Conservation (phyloP, 2,888 invertebrate genomes). For the Lymantria monacha region DNA sequence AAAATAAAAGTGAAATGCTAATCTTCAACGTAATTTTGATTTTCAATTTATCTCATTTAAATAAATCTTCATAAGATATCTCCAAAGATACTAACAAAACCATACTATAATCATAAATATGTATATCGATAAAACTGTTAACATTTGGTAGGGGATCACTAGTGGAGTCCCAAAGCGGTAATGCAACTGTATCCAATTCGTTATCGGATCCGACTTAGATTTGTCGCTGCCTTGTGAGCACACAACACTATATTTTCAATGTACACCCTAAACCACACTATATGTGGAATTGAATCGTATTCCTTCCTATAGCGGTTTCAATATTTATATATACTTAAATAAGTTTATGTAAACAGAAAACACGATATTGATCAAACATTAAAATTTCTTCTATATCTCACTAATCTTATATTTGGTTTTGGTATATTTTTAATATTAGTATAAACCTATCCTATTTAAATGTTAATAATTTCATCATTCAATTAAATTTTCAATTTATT, state of each 20-base stretch:
- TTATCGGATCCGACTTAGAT: constrained; percentile 65
- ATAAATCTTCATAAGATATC: not conserved
- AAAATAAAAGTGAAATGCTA: too few relatives aligned
- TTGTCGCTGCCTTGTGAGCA: constrained; percentile 58
- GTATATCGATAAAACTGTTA: constrained; percentile 34
- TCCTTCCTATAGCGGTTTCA: not conserved
- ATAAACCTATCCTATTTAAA: too few relatives aligned
- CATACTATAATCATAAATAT: constrained; percentile 28
- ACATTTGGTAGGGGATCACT: constrained; percentile 36
- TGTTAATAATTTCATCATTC: too few relatives aligned
- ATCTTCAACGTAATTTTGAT: too few relatives aligned
- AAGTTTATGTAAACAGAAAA: too few relatives aligned
- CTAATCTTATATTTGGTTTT: too few relatives aligned
- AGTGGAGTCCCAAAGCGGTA: constrained; percentile 44
- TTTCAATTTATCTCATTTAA: not conserved
- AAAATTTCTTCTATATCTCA: too few relatives aligned
- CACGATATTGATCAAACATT: too few relatives aligned
- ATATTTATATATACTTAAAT: constrained; percentile 13
- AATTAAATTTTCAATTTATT: too few relatives aligned
- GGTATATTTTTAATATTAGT: too few relatives aligned
- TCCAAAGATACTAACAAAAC: constrained; percentile 10
- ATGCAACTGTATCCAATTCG: constrained; percentile 71
- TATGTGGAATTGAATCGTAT: constrained; percentile 32
- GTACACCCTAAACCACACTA: constrained; percentile 30
- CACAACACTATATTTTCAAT: constrained; percentile 52